Evolutionary conservation across 2,113 vertebrate species (phyloP).

Genomic region (Indri indri): DNA sequence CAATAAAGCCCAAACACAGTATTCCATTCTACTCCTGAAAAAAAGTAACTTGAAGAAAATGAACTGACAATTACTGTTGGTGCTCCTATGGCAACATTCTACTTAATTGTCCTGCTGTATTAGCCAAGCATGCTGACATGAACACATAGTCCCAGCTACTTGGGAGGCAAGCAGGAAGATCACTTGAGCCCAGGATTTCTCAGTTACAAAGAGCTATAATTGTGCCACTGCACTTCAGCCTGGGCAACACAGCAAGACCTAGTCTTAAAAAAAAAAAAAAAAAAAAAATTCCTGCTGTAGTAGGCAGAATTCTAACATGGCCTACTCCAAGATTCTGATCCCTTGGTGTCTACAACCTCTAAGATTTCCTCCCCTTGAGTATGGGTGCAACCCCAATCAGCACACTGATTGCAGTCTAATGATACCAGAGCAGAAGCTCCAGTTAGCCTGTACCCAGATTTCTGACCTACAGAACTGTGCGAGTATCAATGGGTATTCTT

Average conservation of each 20-base stretch:
- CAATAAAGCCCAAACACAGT: neutral
- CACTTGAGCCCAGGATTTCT: too few relatives aligned
- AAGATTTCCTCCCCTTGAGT: neutral
- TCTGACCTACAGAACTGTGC: neutral
- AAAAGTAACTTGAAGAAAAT: neutral
- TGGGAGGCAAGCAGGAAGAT: too few relatives aligned
- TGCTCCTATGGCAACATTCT: neutral
- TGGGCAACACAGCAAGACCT: too few relatives aligned
- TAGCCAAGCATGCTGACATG: too few relatives aligned
- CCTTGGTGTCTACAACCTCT: accelerated
- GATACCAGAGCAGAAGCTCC: neutral
- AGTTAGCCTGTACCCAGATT: neutral
- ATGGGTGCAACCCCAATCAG: neutral
- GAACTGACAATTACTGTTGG: neutral
- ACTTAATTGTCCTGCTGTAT: neutral
- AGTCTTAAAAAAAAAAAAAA: too few relatives aligned
- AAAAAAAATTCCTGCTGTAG: neutral
- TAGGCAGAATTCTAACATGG: neutral
- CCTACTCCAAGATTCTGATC: neutral
- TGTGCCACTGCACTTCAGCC: too few relatives aligned
- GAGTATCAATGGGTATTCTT: neutral
- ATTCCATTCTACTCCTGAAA: neutral
- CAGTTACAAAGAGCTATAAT: too few relatives aligned
- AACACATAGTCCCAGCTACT: too few relatives aligned
- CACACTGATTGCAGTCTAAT: neutral